phyloP scores from a whole-genome alignment of 2,797 vertebrate species.

The Sebastes glaucus region DNA sequence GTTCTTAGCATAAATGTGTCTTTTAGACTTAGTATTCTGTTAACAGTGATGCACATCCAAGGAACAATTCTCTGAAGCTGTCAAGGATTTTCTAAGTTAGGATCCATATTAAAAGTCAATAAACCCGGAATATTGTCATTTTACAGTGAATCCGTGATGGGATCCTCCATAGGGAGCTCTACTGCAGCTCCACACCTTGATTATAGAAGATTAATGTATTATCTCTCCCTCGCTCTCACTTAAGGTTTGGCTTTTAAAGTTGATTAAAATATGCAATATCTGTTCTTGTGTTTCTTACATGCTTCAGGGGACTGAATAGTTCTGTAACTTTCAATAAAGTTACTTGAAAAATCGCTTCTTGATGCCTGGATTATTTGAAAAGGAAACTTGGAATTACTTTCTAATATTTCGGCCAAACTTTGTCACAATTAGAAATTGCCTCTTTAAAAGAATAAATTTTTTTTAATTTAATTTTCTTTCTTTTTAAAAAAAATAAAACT shows the following conservation, averaged over 20 bases:
- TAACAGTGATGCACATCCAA: neutral
- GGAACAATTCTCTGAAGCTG: neutral
- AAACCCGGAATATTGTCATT: neutral
- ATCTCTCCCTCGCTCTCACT: neutral
- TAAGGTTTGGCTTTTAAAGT: constrained; percentile 5
- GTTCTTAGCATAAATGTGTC: neutral
- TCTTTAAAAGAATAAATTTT: neutral
- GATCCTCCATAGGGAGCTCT: neutral
- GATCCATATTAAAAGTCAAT: neutral
- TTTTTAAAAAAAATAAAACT: neutral
- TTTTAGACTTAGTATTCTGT: neutral
- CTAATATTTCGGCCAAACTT: neutral
- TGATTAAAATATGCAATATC: constrained; percentile 31
- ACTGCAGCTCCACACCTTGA: neutral
- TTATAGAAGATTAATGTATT: neutral
- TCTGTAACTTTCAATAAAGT: constrained; percentile 23
- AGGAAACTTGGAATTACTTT: neutral
- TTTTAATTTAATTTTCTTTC: no score
- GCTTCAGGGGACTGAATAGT: constrained; percentile 7
- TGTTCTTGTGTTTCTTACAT: constrained; percentile 15
- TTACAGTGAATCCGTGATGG: neutral
- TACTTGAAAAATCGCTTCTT: neutral
- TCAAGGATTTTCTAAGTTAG: neutral
- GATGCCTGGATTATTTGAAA: constrained; percentile 1
- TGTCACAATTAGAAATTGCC: neutral